Evolutionary conservation across 2,797 vertebrate genomes (phyloP).

Genomic region (Alca torda): DNA sequence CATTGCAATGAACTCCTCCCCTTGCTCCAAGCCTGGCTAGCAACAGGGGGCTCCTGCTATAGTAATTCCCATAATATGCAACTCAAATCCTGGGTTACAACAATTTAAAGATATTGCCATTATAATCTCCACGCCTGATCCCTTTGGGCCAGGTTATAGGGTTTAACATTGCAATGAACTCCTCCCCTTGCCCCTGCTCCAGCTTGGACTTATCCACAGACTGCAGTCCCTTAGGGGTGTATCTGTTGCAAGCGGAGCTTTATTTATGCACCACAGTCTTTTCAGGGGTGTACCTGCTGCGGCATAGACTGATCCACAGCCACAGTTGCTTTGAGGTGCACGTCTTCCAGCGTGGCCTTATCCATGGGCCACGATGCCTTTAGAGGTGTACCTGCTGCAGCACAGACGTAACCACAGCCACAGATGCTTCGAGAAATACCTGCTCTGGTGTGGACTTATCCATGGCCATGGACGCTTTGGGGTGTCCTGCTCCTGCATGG

Average conservation of each 20-base stretch:
- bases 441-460: not conserved
- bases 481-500: too few relatives aligned
- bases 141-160: not conserved
- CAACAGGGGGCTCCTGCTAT: not conserved
- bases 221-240: not conserved
- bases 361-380: not conserved
- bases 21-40: not conserved
- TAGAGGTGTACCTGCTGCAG: not conserved
- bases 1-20: not conserved
- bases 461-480: not conserved
- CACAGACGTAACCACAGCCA: not conserved
- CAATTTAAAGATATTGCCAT: not conserved
- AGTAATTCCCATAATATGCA: not conserved
- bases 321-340: not conserved
- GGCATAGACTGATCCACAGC: not conserved
- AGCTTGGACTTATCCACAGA: not conserved
- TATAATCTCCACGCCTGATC: not conserved
- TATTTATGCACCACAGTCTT: not conserved
- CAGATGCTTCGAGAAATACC: not conserved
- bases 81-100: not conserved
- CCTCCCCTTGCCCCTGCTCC: not conserved
- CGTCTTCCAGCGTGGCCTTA: not conserved
- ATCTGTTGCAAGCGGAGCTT: not conserved
- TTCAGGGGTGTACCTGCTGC: not conserved
- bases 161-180: not conserved